Conservation (phyloP, 2,888 invertebrate species). For the Margaritifera margaritifera region DNA sequence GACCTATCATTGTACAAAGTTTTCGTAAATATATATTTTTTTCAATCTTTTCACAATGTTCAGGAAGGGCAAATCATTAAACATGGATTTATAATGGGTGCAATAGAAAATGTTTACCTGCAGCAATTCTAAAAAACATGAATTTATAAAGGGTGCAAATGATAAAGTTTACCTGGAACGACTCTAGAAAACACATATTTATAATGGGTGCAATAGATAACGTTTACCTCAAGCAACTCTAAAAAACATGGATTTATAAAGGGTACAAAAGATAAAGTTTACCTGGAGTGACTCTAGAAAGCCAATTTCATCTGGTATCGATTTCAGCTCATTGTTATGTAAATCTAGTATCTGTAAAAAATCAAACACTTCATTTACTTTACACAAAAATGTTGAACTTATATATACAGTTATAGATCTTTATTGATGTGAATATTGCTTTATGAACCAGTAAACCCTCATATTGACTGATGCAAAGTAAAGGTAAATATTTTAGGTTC, state of each 20-base stretch:
- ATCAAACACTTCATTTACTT: not conserved
- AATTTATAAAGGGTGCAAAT: no score
- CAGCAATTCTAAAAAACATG: constrained; percentile 78
- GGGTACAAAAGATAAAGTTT: constrained; percentile 2
- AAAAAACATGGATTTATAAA: constrained; percentile 65
- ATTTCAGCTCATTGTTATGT: constrained; percentile 82
- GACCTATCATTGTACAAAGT: no score
- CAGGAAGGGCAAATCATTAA: no score
- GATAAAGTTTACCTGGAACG: constrained; percentile 73
- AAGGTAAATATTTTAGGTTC: not conserved
- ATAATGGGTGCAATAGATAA: not conserved
- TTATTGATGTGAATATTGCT: no score
- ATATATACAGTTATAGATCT: no score
- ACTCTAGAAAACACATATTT: constrained; percentile 79
- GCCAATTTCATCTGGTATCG: constrained; percentile 82
- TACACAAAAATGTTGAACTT: no score
- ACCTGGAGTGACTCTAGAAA: constrained; percentile 77
- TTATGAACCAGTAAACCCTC: no score
- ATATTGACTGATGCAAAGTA: no score
- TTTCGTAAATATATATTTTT: no score
- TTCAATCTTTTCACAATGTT: no score
- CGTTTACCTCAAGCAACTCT: constrained; percentile 75
- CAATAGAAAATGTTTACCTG: constrained; percentile 48
- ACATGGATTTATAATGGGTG: no score
- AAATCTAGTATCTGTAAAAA: constrained; percentile 81